phyloP scores from a whole-genome alignment of 2,888 invertebrate species.

The Siphlonurus alternatus region DNA sequence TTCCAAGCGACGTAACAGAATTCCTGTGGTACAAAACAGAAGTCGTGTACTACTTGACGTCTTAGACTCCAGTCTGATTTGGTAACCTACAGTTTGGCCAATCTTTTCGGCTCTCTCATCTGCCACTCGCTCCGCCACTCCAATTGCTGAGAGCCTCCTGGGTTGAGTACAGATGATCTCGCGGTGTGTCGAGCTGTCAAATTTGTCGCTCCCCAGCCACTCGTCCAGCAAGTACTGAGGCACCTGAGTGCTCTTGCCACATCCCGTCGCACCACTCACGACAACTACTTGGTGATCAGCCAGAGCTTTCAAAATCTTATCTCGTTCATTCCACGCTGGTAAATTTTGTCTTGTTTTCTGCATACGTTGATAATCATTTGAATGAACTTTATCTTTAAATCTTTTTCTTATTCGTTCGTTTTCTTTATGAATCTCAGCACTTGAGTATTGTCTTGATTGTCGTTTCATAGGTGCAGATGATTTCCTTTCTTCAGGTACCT shows the following conservation, averaged over 20 bases:
- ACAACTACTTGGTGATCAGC: constrained; percentile 47
- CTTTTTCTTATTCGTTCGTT: constrained; percentile 42
- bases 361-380: constrained; percentile 41
- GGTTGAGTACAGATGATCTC: constrained; percentile 89
- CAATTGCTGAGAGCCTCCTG: constrained; percentile 75
- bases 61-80: constrained; percentile 66
- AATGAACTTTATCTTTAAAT: constrained; percentile 36
- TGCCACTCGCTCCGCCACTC: constrained; percentile 82
- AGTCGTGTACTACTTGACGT: constrained; percentile 60
- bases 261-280: constrained; percentile 71
- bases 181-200: constrained; percentile 41
- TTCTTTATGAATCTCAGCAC: constrained; percentile 27
- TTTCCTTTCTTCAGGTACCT: constrained; percentile 36
- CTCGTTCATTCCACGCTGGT: constrained; percentile 54
- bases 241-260: constrained; percentile 77
- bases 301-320: constrained; percentile 47
- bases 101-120: constrained; percentile 66
- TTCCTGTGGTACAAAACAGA: constrained; percentile 88
- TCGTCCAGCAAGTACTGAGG: constrained; percentile 86
- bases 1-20: constrained; percentile 65
- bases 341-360: constrained; percentile 41
- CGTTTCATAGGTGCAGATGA: constrained; percentile 33
- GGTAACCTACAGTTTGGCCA: constrained; percentile 58
- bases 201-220: constrained; percentile 41
- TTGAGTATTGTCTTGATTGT: constrained; percentile 18